Base-by-base conservation (phyloP, 2,888 invertebrate genomes). In the Branchellion lobata region DNA sequence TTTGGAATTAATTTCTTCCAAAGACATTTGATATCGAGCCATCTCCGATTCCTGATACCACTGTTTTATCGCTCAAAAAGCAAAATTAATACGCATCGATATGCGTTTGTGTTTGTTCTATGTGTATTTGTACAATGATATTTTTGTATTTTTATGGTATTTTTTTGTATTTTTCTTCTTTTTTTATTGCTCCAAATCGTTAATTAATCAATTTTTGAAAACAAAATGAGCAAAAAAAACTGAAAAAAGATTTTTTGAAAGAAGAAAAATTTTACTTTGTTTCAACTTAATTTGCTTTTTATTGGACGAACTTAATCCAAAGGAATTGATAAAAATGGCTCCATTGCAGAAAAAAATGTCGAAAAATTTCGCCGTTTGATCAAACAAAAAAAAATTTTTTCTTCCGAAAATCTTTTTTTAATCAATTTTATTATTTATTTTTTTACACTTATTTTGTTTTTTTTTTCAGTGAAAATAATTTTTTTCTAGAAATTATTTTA, bases 261-360 rank as follows among this genome's bases (percentile, higher is more conserved):
- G n/a, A 57, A 57, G 5, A 3, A 18, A 8, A 5, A 5, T 57
- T n/a, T 24, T 5, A 57, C 21, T 57, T 57, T 57, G 61, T 57
- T 57, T 57, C 24, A 57, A 57, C 11, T 57, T 57, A 57, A 57
- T 57, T 57, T 57, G 61, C 61, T 57, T 57, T 57, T 24, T 57
- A 57, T 57, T 57, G 61, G n/a, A 57, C 21, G 5, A 24, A 57
- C 61, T 57, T 57, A 57, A 57, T 57, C 21, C n/a, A 3, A 57
- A 5, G 3, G 21, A 57, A 57, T 57, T 57, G 61, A 57, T 57
- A 57, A 57, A 57, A 57, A 57, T n/a, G 8, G 21, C 24, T 3
- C n/a, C 21, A 14, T 57, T 57, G 47, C 8, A 47, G 47, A 47
- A 8, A 47, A 8, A 47, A 47, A 14, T 47, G 47, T 47, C 18